Percentiles rank a stretch among this genome's conserved stretches.
Evolutionary conservation across 2,888 invertebrate genomes (phyloP).

Genomic region (Darwinula stevensoni): DNA sequence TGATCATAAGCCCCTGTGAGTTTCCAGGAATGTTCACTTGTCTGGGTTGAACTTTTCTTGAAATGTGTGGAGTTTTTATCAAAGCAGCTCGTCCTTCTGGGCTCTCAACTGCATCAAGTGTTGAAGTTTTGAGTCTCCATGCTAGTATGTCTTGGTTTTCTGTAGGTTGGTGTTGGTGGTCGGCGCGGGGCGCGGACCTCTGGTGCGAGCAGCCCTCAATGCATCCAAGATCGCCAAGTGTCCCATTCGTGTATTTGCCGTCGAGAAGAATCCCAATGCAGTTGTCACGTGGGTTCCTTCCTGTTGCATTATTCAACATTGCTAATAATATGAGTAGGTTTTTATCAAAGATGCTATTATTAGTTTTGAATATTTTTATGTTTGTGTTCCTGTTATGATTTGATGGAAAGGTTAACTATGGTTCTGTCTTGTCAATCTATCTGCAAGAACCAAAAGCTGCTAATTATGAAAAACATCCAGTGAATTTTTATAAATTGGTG

Average conservation of each 20-base stretch:
- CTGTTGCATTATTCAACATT: not conserved
- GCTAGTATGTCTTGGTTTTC: not conserved
- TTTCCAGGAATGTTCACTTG: too few relatives aligned
- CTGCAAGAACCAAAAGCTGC: too few relatives aligned
- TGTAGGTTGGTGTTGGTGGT: conserved; percentile 45
- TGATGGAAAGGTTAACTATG: not conserved
- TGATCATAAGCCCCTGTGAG: not conserved
- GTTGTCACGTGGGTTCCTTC: conserved; percentile 29
- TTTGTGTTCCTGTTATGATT: not conserved
- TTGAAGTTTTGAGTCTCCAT: too few relatives aligned
- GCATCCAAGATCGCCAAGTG: conserved; percentile 37
- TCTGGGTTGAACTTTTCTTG: too few relatives aligned
- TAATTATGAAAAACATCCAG: too few relatives aligned
- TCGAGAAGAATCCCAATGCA: conserved; percentile 95
- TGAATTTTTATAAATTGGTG: too few relatives aligned
- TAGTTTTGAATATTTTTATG: too few relatives aligned
- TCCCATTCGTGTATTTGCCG: conserved; percentile 57
- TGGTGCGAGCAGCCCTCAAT: conserved; percentile 61
- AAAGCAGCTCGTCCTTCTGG: too few relatives aligned
- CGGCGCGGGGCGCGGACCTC: conserved; percentile 80
- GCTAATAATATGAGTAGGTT: conserved; percentile 1
- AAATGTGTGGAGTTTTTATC: too few relatives aligned
- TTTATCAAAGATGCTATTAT: too few relatives aligned
- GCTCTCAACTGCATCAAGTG: too few relatives aligned
- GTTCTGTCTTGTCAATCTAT: too few relatives aligned